Base-by-base conservation (phyloP, 2,113 vertebrate species). In the Scortum barcoo region DNA sequence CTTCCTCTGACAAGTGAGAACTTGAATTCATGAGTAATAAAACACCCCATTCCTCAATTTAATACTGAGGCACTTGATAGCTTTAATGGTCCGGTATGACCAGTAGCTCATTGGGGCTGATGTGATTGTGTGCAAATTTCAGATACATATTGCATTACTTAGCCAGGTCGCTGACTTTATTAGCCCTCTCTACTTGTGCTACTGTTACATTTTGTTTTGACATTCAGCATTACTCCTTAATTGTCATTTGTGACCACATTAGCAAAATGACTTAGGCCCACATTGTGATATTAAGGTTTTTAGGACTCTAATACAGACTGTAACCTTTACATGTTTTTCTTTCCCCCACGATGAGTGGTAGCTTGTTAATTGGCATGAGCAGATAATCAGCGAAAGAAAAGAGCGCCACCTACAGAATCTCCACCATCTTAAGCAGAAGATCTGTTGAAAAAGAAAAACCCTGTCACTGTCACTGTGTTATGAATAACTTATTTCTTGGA, bases 401-500 rank as follows among this genome's bases (percentile, higher is more conserved):
- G 33, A 9, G 48, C 5, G 19, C 51, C 33, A 53, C 36, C 56
- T 28, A 28, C 24, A 50, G 22, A 67, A 38, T 68, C 30, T 16
- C 7, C 17, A 16, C 65, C 2, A 54, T 13, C 33, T 56, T n/a
- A 20, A 60, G 16, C 4, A 33, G n/a, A 66, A 61, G 13, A 12
- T 53, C 6, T 51, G 0, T 28, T 5, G 7, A 11, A 38, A 63
- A 51, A 30, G 12, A 8, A 1, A 19, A 1, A 19, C 56, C 53
- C 26, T 46, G 8, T 36, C 36, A 12, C 7, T 17, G 22, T 0
- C 28, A 57, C 17, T 81, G 38, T 63, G 12, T 30, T 13, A 62
- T 38, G 28, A 76, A 51, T 24, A 80, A 78, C 24, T 71, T 62
- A 62, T 24, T 28, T 71, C 65, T 80, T 65, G 19, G 20, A 57